phyloP scores from a whole-genome alignment of 2,113 vertebrate genomes.

The Corvus hawaiiensis region DNA sequence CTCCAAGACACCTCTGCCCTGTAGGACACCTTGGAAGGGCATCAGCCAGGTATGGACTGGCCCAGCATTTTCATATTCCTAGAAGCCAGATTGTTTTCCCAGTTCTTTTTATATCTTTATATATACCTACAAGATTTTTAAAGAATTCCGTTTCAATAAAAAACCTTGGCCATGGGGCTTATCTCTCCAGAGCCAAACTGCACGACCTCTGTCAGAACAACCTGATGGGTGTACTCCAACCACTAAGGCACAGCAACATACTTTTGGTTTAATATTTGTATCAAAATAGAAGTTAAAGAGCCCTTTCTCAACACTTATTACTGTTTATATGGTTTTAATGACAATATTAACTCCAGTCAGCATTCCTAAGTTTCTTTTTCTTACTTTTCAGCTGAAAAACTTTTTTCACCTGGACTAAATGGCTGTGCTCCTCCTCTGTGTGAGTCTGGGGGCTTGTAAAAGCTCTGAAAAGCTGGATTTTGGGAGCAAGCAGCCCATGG shows the following conservation, averaged over 20 bases:
- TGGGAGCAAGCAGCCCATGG: not conserved
- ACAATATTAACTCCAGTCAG: not conserved
- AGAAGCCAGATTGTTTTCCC: not conserved
- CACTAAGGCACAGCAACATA: not conserved
- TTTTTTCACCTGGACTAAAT: not conserved
- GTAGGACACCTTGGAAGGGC: not conserved
- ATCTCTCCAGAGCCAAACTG: accelerated
- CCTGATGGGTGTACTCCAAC: not conserved
- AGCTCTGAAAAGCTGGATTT: not conserved
- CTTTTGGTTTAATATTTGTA: not conserved
- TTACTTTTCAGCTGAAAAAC: not conserved
- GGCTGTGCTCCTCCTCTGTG: not conserved
- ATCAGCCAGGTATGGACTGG: not conserved
- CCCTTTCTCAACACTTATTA: not conserved
- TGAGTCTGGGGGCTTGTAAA: not conserved
- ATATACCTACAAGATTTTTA: accelerated
- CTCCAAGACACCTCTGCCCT: not conserved
- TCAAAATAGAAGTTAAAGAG: not conserved
- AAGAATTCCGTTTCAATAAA: not conserved
- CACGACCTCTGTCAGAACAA: accelerated
- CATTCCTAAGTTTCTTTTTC: not conserved
- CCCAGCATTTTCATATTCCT: not conserved
- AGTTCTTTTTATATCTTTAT: not conserved
- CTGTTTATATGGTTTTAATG: not conserved
- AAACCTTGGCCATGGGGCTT: not conserved